These are phyloP conservation scores for Semaprochilodus insignis DNA, from an alignment of 2,797 vertebrate species.

Conservation along the genomic window DNA sequence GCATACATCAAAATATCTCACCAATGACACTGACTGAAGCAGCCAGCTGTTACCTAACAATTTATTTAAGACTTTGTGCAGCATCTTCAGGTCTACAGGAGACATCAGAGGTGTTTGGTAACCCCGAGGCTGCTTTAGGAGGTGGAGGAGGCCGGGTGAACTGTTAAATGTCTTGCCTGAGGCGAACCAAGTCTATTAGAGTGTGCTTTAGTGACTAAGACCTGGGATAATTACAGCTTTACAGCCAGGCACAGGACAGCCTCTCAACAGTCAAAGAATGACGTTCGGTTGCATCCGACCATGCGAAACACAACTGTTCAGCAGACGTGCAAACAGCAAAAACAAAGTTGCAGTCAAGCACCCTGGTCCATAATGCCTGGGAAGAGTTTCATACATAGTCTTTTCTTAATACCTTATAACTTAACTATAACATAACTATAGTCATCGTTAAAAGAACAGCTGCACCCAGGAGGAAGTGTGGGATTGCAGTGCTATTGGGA, in stretches of 20 bases:
- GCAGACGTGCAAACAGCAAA: background rate
- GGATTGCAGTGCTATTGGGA: no score
- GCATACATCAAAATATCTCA: background rate
- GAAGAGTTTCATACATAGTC: background rate
- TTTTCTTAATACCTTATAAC: background rate
- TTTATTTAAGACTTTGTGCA: background rate
- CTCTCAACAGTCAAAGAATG: slow-evolving; percentile 26
- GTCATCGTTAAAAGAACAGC: no score
- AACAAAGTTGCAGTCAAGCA: background rate
- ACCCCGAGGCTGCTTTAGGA: slow-evolving; percentile 20
- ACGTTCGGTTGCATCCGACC: slow-evolving; percentile 15
- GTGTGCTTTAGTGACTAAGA: slow-evolving; percentile 56
- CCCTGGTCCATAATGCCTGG: background rate
- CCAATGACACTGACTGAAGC: no score
- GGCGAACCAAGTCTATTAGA: slow-evolving; percentile 55
- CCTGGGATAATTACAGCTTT: slow-evolving; percentile 56
- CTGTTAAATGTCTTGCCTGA: slow-evolving; percentile 44
- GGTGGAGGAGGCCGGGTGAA: slow-evolving; percentile 21
- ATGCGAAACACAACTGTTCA: background rate
- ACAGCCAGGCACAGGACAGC: slow-evolving; percentile 37
- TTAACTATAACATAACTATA: no score
- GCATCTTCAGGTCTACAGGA: background rate
- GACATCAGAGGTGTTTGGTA: background rate
- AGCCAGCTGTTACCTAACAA: background rate
- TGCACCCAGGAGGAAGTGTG: no score